These are phyloP conservation scores for Ascaphus truei DNA, from an alignment of 2,113 vertebrate species.

Conservation along the genomic window DNA sequence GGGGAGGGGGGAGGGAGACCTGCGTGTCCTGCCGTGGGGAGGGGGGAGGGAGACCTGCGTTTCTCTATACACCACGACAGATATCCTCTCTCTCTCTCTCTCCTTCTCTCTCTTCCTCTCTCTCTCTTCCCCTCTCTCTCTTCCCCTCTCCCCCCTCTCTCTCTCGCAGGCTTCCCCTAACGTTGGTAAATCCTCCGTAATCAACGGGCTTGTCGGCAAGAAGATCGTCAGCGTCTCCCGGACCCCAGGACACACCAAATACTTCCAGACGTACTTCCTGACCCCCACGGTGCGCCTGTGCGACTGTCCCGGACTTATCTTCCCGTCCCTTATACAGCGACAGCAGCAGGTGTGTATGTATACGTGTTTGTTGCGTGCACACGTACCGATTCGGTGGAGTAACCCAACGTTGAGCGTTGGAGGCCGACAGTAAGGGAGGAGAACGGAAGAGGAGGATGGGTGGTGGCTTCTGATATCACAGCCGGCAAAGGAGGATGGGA, in stretches of 20 bases:
- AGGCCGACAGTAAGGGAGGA: not conserved
- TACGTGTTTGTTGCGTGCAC: too few relatives aligned
- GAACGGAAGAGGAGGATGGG: not conserved
- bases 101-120: not conserved
- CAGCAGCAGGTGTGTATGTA: constrained; percentile 74
- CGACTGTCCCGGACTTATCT: constrained; percentile 86
- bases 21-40: not conserved
- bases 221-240: constrained; percentile 90
- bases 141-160: too few relatives aligned
- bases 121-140: too few relatives aligned
- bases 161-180: constrained; percentile 75
- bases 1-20: not conserved
- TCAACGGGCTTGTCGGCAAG: constrained; percentile 82
- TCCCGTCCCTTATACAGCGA: constrained; percentile 76
- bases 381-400: too few relatives aligned
- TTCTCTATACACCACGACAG: not conserved
- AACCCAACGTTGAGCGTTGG: too few relatives aligned
- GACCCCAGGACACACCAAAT: constrained; percentile 89
- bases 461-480: not conserved
- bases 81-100: too few relatives aligned
- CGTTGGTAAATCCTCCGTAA: constrained; percentile 86
- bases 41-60: too few relatives aligned
- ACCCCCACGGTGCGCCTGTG: constrained; percentile 83
- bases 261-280: constrained; percentile 94
- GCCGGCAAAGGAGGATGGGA: too few relatives aligned